These are phyloP conservation scores for Callimorpha dominula DNA, from an alignment of 2,888 invertebrate genomes.

Conservation along the genomic window DNA sequence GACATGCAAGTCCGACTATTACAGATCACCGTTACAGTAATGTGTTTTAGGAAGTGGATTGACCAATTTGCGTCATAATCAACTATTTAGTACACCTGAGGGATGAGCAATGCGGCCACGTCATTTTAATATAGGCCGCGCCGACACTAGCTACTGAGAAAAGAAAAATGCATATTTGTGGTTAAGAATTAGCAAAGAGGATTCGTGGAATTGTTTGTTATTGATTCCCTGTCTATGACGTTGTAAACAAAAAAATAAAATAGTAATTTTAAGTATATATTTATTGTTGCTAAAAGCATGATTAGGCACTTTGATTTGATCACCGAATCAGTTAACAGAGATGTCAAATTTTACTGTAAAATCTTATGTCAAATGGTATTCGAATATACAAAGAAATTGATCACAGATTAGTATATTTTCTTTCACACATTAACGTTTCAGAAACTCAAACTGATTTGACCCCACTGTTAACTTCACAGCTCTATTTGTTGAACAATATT, in stretches of 20 bases:
- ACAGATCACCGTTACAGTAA: neutral
- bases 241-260: constrained; percentile 4
- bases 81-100: constrained; percentile 4
- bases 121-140: constrained; percentile 19
- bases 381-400: too few relatives aligned
- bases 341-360: too few relatives aligned
- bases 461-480: too few relatives aligned
- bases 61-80: constrained; percentile 6
- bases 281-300: too few relatives aligned
- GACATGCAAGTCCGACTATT: neutral
- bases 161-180: constrained; percentile 20
- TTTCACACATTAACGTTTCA: too few relatives aligned
- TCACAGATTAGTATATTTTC: too few relatives aligned
- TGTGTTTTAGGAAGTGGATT: constrained; percentile 1
- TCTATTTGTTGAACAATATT: too few relatives aligned
- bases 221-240: neutral
- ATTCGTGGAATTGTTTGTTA: constrained; percentile 14
- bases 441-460: too few relatives aligned
- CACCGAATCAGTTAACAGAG: too few relatives aligned
- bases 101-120: constrained; percentile 11
- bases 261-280: too few relatives aligned
- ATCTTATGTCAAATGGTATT: too few relatives aligned
- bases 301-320: too few relatives aligned
- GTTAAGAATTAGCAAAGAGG: constrained; percentile 17
- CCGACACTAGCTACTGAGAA: constrained; percentile 15